A percentile compares a stretch with the other conserved stretches of the same genome.
Conservation (phyloP, 2,113 vertebrate species). For the Hystrix cristata region DNA sequence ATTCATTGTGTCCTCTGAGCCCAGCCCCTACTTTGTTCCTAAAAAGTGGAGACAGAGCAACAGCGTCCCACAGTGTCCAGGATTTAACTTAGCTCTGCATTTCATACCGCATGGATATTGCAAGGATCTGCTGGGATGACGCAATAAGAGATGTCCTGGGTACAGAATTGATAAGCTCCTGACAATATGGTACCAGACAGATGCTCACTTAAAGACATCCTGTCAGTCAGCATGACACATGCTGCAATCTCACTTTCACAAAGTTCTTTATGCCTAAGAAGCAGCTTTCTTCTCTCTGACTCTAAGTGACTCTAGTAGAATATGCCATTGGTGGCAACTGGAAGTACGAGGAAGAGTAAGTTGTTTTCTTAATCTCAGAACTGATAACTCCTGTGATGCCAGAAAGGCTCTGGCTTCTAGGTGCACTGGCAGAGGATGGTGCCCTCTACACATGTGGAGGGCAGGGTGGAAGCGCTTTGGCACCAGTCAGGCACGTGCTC, state of each 20-base stretch:
- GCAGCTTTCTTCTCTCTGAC: conserved; percentile 62
- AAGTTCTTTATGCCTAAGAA: conserved; percentile 69
- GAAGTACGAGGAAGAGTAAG: conserved; percentile 59
- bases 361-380: conserved; percentile 61
- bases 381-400: conserved; percentile 50
- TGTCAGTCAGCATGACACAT: conserved; percentile 72
- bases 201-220: conserved; percentile 72
- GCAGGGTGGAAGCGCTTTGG: background rate
- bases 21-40: background rate
- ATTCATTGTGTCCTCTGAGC: background rate
- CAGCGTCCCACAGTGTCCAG: background rate
- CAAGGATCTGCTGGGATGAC: conserved; percentile 67
- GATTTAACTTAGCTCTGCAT: background rate
- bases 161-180: conserved; percentile 82
- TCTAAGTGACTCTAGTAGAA: conserved; percentile 79
- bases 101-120: conserved; percentile 20
- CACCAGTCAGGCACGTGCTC: background rate
- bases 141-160: conserved; percentile 69
- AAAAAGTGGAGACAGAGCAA: conserved; percentile 2
- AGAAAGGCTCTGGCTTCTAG: background rate
- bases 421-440: background rate
- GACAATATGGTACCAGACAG: conserved; percentile 82
- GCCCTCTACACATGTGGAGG: background rate
- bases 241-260: conserved; percentile 38
- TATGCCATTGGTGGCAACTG: conserved; percentile 62